Base-by-base conservation (phyloP, 2,888 invertebrate genomes). In the Cacoxenus indagator region DNA sequence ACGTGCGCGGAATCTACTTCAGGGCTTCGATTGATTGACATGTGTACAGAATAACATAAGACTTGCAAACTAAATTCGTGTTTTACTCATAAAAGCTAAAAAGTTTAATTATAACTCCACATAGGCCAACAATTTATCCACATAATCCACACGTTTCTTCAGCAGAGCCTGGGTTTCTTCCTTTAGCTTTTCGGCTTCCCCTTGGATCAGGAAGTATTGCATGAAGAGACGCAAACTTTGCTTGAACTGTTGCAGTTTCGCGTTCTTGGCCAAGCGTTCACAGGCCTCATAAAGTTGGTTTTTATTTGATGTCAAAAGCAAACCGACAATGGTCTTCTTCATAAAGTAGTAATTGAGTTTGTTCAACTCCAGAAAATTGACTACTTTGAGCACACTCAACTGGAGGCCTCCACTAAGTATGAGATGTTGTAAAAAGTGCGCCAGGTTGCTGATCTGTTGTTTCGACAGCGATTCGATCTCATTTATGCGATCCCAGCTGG, bases 401-500 rank as follows among this genome's bases (percentile, higher is more conserved):
- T 95, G 91, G 54, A 97, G 86, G 0, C 93, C 93, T 74, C 94
- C 93, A 75, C 93, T 92, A 69, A 94, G 89, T 67, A 98, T 92
- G n/a, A 98, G 88, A 83, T 95, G 93, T 5, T 92, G 91, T 4
- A 96, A 87, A 70, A 97, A 91, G 84, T 93, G 92, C 0, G 95
- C 94, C 74, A 98, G 87, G 86, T 97, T 96, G 0, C 91, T 89
- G 55, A 93, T 87, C 80, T 93, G 92, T 11, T 89, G 89, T 65
- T 91, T 90, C 0, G 91, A 90, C 64, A 93, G 90, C 1, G 90
- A 89, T 11, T 92, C 90, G 48, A 98, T 87, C 45, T 94, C 93
- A 84, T 96, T 95, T 24, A 98, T 91, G 84, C 95, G 95, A 87
- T 98, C 98, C 98, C 98, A 98, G 6, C 96, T 87, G 0, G 94